Evolutionary conservation across 2,797 vertebrate species (phyloP), one percentile per base, ranked within the genome.

Genomic region (Halcyon chelicuti): DNA sequence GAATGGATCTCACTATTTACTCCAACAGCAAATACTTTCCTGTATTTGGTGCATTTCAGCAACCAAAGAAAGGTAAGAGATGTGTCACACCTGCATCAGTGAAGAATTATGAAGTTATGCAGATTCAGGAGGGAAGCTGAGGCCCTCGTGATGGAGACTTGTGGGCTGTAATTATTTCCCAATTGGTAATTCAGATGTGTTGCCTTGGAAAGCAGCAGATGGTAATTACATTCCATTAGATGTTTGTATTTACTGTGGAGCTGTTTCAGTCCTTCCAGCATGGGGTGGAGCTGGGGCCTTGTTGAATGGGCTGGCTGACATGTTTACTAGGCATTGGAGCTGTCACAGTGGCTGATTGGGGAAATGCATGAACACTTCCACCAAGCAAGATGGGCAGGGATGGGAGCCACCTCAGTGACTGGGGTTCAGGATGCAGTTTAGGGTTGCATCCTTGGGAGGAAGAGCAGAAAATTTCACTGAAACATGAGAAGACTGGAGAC

Each of bases 81-180:
- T 60, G 28, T 22, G 21, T 22, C 49, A 68, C 77, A 91, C 85
- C 88, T 86, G 44, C 72, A 78, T 67, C 52, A 39, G 49, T n/a
- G 55, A 68, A 67, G 61, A 88, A 61, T 2, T 0, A 5, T 47
- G 76, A 54, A 90, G 82, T 73, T 58, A 17, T 49, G 54, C 75
- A 83, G 66, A 57, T 52, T 81, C 11, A 35, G 44, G 42, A 90
- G 62, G 66, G 70, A 94, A 78, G 72, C 75, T 66, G 37, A 76
- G 39, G 66, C 42, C 70, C 86, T 81, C 8, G 23, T 72, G 60
- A 28, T 77, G 84, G 91, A 86, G 74, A 85, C 58, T 76, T 85
- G 74, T 37, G 80, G 65, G 79, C 90, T 97, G 83, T 90, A 95
- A 92, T 94, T 94, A 95, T 93, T 93, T 95, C 81, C 88, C 92